These are phyloP conservation scores for Cryptotermes secundus DNA, from an alignment of 1,140 invertebrate genomes.

Conservation along the genomic window DNA sequence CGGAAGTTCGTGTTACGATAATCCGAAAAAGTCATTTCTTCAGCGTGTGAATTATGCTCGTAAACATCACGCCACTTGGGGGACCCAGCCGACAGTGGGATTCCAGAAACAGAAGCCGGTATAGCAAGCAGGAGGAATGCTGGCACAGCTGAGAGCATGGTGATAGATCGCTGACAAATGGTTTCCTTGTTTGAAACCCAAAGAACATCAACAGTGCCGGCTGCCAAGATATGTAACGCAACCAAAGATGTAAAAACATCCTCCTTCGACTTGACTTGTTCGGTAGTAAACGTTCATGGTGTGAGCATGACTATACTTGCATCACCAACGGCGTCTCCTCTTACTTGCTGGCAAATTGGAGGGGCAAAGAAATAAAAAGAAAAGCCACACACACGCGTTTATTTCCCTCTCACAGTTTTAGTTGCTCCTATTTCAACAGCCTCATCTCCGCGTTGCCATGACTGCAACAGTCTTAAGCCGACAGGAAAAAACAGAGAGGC, in stretches of 20 bases:
- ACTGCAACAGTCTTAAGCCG: neutral
- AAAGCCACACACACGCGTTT: neutral
- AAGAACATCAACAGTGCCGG: neutral
- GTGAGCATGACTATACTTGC: neutral
- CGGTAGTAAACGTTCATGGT: neutral
- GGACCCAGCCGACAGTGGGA: neutral
- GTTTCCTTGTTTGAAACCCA: slow-evolving; percentile 16
- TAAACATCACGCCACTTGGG: neutral
- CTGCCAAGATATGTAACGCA: slow-evolving; percentile 10
- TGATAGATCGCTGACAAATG: slow-evolving; percentile 19
- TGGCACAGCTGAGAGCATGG: neutral
- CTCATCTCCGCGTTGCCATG: slow-evolving; percentile 2
- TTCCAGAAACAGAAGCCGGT: slow-evolving; percentile 4
- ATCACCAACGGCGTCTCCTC: neutral
- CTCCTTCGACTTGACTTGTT: neutral
- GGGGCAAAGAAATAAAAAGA: neutral
- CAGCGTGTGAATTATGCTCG: neutral
- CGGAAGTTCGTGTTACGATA: neutral
- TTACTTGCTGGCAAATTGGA: slow-evolving; percentile 15
- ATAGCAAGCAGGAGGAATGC: neutral
- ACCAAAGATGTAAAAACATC: neutral
- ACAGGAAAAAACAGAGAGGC: neutral
- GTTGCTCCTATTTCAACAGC: slow-evolving; percentile 1
- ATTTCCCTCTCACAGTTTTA: neutral
- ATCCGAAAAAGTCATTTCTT: slow-evolving; percentile 10